Base-by-base conservation (phyloP, 2,888 invertebrate species). In the Lasioglossum villosulum region DNA sequence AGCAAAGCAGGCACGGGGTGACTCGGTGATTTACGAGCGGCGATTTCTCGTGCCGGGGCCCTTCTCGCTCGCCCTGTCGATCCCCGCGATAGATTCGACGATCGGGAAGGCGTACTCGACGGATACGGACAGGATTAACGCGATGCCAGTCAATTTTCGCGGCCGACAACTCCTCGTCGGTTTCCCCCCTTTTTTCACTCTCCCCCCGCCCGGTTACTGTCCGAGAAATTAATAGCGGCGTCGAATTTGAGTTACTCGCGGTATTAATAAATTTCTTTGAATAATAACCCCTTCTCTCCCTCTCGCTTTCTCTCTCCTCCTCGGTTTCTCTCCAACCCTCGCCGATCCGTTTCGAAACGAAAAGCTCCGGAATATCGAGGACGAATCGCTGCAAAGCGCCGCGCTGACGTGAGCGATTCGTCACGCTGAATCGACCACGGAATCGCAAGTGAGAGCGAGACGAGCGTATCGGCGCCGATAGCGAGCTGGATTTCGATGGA, bases 11-110 rank as follows among this genome's bases (percentile, higher is more conserved):
- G 88, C 87, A 86, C 79, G 45, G 80, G 89, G 82, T 87, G 89
- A 89, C 89, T 83, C 82, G 84, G 85, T 89, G 89, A 89, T 89
- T 89, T 89, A 89, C 88, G 89, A 89, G 83, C 84, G 76, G 84
- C 78, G 89, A 90, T 89, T 88, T 85, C 89, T 87, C 86, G 78
- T 68, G 70, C 79, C 66, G 84, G 42, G 75, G 52, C 84, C 82
- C 80, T 80, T 83, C 86, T 76, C 70, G 86, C 72, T 56, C 70
- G 84, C 59, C 82, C 88, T 84, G 88, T 87, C 89, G 89, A 89
- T 89, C 84, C 80, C 19, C 59, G 75, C 87, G 86, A 89, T 89
- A 89, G 89, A 89, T 89, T 77, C 87, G 87, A 82, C 78, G 87
- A 87, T 87, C 87, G 84, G 74, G 71, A 63, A 76, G 71, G 56